Percentiles rank a stretch among this genome's conserved stretches.
Evolutionary conservation across 2,113 vertebrate genomes (phyloP).

Genomic region (Spilogale gracilis): DNA sequence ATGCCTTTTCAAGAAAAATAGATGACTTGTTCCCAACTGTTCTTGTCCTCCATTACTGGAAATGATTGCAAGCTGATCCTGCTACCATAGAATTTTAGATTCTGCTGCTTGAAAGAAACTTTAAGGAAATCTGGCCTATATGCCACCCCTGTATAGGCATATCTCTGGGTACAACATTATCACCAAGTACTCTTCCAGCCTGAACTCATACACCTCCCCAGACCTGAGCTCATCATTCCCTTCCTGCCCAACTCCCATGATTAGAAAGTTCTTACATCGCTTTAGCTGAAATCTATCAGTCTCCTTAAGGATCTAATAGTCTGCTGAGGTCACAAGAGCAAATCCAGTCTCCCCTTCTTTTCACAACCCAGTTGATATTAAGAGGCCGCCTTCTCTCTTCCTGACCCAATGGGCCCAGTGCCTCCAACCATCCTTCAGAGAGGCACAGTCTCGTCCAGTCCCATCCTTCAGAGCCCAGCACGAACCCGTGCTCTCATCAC

Average conservation of each 20-base stretch:
- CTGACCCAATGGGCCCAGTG: background rate
- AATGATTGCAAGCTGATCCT: background rate
- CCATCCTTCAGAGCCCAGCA: background rate
- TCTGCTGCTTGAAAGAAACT: background rate
- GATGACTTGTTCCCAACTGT: background rate
- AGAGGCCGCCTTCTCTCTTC: background rate
- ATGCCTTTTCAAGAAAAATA: background rate
- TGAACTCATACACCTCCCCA: background rate
- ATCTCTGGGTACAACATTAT: background rate
- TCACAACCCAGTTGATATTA: background rate
- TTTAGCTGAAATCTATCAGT: background rate
- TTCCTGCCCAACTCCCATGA: background rate
- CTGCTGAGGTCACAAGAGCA: background rate
- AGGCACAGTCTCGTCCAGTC: background rate
- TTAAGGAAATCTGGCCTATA: background rate
- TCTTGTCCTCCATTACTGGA: background rate
- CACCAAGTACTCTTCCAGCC: background rate
- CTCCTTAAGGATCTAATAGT: background rate
- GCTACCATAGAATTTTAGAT: background rate
- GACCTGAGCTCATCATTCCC: background rate
- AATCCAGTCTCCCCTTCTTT: background rate
- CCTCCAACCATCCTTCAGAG: background rate
- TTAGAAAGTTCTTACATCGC: background rate
- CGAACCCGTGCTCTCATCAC: background rate
- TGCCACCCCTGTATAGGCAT: background rate